These are phyloP conservation scores for Sabatieria punctata DNA, from an alignment of 2,888 invertebrate genomes.

Conservation along the genomic window DNA sequence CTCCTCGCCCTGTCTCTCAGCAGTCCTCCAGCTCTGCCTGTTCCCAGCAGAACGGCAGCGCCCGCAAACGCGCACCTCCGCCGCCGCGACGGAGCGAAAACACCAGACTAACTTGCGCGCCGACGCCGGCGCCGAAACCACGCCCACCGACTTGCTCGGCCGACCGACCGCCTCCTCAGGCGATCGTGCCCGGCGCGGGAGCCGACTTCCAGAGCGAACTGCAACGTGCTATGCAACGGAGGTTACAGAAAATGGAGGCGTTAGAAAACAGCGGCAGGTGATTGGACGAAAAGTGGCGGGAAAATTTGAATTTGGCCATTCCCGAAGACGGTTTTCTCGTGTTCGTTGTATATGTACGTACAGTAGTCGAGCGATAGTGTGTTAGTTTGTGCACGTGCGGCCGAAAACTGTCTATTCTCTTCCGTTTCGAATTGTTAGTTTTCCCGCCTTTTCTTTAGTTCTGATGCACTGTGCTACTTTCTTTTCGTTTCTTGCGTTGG, in stretches of 20 bases:
- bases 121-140: neutral
- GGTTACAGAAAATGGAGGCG: slow-evolving; percentile 8
- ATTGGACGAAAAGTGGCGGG: no score
- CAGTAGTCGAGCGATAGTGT: no score
- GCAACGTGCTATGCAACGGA: slow-evolving; percentile 7
- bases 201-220: slow-evolving; percentile 8
- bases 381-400: no score
- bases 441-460: no score
- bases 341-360: no score
- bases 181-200: slow-evolving; percentile 2
- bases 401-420: no score
- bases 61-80: slow-evolving; percentile 15
- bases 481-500: no score
- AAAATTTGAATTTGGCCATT: no score
- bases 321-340: no score
- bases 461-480: no score
- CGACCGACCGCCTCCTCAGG: slow-evolving; percentile 3
- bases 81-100: slow-evolving; percentile 25
- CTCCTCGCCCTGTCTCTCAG: neutral
- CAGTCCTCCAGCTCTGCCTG: neutral
- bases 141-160: neutral
- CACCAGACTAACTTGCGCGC: slow-evolving; percentile 13
- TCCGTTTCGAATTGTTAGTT: no score
- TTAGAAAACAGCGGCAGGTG: no score
- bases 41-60: neutral